Percentiles rank a stretch among this genome's conserved stretches.
Conservation (phyloP, 2,113 vertebrate genomes). For the Macaca nemestrina region DNA sequence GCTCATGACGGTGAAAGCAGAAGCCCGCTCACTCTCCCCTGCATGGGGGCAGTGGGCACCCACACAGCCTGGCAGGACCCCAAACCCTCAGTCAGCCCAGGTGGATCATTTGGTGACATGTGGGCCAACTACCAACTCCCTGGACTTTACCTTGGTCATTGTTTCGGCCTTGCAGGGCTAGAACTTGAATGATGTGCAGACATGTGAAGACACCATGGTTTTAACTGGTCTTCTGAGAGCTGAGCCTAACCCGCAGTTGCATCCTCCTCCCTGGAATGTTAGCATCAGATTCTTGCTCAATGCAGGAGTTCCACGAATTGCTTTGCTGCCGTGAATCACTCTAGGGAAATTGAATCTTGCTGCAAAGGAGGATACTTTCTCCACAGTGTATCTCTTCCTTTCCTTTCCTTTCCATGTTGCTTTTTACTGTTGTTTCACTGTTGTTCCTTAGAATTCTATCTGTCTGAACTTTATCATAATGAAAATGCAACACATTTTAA, state of each 20-base stretch:
- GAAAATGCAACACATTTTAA: background rate
- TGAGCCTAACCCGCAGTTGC: background rate
- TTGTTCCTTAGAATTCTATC: background rate
- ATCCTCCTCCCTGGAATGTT: background rate
- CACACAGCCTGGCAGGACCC: accelerated
- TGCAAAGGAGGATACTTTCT: background rate
- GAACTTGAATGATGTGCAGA: background rate
- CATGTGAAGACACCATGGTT: background rate
- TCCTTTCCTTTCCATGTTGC: background rate
- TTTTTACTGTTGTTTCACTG: background rate
- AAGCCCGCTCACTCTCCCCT: background rate
- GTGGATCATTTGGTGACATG: background rate
- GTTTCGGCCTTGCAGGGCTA: background rate
- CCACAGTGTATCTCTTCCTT: background rate
- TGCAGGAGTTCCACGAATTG: background rate
- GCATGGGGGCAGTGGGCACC: accelerated
- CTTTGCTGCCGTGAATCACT: background rate
- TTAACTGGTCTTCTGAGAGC: background rate
- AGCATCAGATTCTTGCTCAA: background rate
- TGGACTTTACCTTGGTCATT: background rate
- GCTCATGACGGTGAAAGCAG: background rate
- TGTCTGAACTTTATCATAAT: background rate
- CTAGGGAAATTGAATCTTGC: background rate
- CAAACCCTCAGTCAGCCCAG: background rate
- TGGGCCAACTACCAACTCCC: background rate